Conservation (phyloP, 2,797 vertebrate genomes). For the Fratercula arctica region DNA sequence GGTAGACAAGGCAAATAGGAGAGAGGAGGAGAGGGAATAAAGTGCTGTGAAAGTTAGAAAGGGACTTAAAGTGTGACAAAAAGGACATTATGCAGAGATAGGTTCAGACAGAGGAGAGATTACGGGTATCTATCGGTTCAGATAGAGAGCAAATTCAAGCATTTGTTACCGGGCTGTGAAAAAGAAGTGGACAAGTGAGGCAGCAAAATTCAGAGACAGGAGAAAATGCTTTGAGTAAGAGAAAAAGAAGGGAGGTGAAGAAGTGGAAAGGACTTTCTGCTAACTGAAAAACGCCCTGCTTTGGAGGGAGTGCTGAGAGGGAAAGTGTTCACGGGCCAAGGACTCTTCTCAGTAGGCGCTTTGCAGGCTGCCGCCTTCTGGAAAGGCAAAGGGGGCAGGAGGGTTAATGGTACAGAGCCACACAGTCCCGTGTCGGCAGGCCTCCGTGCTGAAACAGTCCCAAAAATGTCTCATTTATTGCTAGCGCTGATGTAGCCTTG, state of each 20-base stretch:
- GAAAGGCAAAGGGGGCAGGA: neutral
- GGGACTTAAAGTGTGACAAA: neutral
- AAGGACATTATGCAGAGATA: neutral
- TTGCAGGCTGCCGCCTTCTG: neutral
- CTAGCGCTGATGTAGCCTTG: neutral
- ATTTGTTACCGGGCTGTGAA: neutral
- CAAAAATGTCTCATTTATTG: neutral
- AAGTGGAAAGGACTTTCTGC: neutral
- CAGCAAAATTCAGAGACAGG: neutral
- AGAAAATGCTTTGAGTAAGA: neutral
- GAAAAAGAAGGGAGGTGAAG: neutral
- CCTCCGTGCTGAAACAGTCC: neutral
- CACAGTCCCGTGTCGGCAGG: fast-evolving
- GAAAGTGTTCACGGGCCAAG: neutral
- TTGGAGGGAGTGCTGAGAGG: too few species aligned
- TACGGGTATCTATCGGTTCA: fast-evolving
- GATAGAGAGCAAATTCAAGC: neutral
- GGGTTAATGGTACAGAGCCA: neutral
- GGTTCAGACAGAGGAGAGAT: neutral
- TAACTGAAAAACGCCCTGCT: neutral
- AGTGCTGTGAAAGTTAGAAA: neutral
- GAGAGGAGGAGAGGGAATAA: neutral
- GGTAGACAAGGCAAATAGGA: neutral
- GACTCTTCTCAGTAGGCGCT: neutral
- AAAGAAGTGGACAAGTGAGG: neutral